Evolutionary conservation across 2,113 vertebrate genomes (phyloP).

Genomic region (Shinisaurus crocodilurus): DNA sequence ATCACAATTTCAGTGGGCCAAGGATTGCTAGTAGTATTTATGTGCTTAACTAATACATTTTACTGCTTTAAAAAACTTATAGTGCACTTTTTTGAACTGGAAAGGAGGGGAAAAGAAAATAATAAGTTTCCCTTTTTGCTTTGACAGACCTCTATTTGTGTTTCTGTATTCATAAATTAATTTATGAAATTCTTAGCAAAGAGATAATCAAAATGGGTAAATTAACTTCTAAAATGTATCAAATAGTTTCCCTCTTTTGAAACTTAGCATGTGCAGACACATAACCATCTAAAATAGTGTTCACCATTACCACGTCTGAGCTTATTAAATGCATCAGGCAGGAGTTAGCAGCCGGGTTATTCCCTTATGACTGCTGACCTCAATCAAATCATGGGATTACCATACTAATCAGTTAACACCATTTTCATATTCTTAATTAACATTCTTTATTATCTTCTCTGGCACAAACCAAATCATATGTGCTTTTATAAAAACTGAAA

Average conservation of each 20-base stretch:
- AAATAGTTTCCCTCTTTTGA: constrained; percentile 4
- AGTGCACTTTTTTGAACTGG: not conserved
- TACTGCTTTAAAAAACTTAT: not conserved
- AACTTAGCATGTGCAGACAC: not conserved
- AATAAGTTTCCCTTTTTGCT: not conserved
- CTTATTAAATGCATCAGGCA: constrained; percentile 24
- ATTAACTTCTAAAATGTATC: constrained; percentile 3
- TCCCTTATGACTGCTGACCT: constrained; percentile 12
- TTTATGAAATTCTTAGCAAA: constrained; percentile 8
- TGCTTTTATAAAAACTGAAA: not conserved
- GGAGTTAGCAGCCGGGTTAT: constrained; percentile 17
- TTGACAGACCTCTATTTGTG: accelerated
- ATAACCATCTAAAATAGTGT: not conserved
- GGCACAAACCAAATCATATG: not conserved
- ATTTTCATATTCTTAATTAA: constrained; percentile 38
- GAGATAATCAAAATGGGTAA: not conserved
- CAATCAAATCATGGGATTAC: not conserved
- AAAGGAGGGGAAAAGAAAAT: not conserved
- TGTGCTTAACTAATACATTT: not conserved
- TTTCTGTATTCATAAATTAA: not conserved
- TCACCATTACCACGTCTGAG: not conserved
- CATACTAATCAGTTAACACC: constrained; percentile 29
- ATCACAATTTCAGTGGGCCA: not conserved
- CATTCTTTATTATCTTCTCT: constrained; percentile 6
- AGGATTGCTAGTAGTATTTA: not conserved